phyloP scores from a whole-genome alignment of 2,888 invertebrate species.

The Andrena dorsata region DNA sequence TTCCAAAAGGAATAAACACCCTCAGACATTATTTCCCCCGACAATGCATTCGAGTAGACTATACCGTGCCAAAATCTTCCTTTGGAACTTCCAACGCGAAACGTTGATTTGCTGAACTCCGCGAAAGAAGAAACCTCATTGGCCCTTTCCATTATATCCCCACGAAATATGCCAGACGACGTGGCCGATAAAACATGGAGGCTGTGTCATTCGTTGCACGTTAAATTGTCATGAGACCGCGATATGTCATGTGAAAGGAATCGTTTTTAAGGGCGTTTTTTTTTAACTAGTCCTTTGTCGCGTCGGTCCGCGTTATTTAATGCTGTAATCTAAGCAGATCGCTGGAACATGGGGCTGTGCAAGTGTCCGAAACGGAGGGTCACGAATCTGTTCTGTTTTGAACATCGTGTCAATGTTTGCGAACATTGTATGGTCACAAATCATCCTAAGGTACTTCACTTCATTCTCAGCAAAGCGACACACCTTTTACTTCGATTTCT shows the following conservation, averaged over 20 bases:
- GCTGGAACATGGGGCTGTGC: slow-evolving; percentile 95
- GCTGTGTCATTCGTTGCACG: slow-evolving; percentile 31
- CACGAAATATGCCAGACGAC: slow-evolving; percentile 70
- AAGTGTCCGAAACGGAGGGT: slow-evolving; percentile 99
- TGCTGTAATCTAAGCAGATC: slow-evolving; percentile 9
- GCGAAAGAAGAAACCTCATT: slow-evolving; percentile 21
- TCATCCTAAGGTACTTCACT: slow-evolving; percentile 93
- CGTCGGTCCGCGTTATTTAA: slow-evolving; percentile 21
- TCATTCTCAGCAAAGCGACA: neutral
- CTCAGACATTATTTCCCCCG: too few relatives aligned
- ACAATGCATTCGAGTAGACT: too few relatives aligned
- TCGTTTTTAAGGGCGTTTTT: slow-evolving; percentile 16
- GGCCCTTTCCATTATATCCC: slow-evolving; percentile 49
- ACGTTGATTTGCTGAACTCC: slow-evolving; percentile 20
- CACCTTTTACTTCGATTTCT: neutral
- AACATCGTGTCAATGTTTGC: slow-evolving; percentile 99
- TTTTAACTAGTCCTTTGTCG: neutral
- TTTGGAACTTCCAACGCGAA: neutral
- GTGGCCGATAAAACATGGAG: slow-evolving; percentile 70
- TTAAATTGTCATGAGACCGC: slow-evolving; percentile 24
- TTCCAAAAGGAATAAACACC: too few relatives aligned
- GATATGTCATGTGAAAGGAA: slow-evolving; percentile 40
- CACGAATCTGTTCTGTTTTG: slow-evolving; percentile 99
- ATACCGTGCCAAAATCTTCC: too few relatives aligned
- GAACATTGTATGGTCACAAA: slow-evolving; percentile 99